These are phyloP conservation scores for Cenopis cana DNA, from an alignment of 2,888 invertebrate species.

Conservation along the genomic window DNA sequence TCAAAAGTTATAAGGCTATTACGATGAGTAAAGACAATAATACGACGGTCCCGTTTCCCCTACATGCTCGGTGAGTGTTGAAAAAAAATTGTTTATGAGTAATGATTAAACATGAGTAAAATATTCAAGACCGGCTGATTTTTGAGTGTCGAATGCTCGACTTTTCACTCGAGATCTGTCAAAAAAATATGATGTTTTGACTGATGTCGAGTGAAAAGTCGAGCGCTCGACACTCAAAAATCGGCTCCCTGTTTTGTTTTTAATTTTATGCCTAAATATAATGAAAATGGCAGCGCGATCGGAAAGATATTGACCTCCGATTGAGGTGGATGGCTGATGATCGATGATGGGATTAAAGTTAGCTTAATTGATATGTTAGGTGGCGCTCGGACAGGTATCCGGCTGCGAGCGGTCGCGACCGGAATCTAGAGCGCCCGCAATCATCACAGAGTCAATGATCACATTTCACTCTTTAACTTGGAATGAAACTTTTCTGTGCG, in stretches of 20 bases:
- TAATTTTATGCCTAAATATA: slow-evolving; percentile 68
- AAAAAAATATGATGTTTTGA: no score
- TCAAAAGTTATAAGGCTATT: slow-evolving; percentile 43
- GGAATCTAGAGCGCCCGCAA: slow-evolving; percentile 56
- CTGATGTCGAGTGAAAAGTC: no score
- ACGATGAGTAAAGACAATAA: slow-evolving; percentile 40
- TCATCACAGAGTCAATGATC: slow-evolving; percentile 41
- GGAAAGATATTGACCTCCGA: slow-evolving; percentile 79
- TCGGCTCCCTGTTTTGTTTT: slow-evolving; percentile 70
- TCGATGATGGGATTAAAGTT: slow-evolving; percentile 73
- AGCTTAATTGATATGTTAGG: slow-evolving; percentile 71
- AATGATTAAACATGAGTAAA: slow-evolving; percentile 53
- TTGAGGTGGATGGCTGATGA: slow-evolving; percentile 76
- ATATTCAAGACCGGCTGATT: slow-evolving; percentile 66
- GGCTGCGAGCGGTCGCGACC: slow-evolving; percentile 57
- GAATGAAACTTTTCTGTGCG: background rate
- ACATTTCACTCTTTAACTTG: slow-evolving; percentile 26
- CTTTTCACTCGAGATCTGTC: no score
- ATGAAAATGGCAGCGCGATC: slow-evolving; percentile 63
- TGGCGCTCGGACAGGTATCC: slow-evolving; percentile 69
- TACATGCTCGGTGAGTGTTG: slow-evolving; percentile 4
- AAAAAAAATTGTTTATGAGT: slow-evolving; percentile 42
- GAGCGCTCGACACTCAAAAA: no score
- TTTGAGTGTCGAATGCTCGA: no score
- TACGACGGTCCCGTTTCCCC: slow-evolving; percentile 31